Conservation (phyloP, 2,888 invertebrate species). For the Thumatha senex region DNA sequence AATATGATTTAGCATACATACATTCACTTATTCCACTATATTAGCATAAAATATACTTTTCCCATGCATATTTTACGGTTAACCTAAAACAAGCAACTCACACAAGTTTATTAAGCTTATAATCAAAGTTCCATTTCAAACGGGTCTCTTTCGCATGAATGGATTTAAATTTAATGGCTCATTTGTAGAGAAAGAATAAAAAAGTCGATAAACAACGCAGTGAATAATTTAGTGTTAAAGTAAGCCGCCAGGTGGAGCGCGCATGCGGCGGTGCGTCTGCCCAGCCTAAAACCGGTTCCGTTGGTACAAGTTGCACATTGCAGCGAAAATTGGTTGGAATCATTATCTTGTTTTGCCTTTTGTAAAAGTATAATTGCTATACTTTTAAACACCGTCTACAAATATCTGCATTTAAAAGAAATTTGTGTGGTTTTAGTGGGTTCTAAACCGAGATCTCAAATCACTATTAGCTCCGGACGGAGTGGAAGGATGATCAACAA, state of each 20-base stretch:
- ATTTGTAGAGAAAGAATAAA: conserved; percentile 38
- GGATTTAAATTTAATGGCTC: conserved; percentile 58
- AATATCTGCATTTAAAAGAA: too few relatives aligned
- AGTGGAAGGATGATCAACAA: too few relatives aligned
- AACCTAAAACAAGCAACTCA: conserved; percentile 5
- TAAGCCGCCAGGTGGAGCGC: conserved; percentile 43
- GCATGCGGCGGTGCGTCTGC: conserved; percentile 35
- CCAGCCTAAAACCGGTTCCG: conserved; percentile 36
- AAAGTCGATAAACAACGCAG: conserved; percentile 44
- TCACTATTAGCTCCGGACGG: too few relatives aligned
- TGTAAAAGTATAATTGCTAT: background rate
- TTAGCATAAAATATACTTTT: conserved; percentile 18
- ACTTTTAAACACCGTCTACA: background rate
- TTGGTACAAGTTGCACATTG: conserved; percentile 33
- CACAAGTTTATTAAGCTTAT: conserved; percentile 9
- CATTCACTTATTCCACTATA: background rate
- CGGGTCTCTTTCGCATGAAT: conserved; percentile 53
- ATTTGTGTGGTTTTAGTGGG: too few relatives aligned
- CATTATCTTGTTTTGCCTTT: background rate
- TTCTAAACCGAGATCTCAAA: too few relatives aligned
- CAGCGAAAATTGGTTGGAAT: conserved; percentile 13
- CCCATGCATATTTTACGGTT: conserved; percentile 7
- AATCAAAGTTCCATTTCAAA: conserved; percentile 19
- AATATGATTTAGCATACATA: too few relatives aligned
- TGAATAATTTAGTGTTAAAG: conserved; percentile 44